Conservation (phyloP, 2,797 vertebrate genomes). For the Nannoperca obscura region DNA sequence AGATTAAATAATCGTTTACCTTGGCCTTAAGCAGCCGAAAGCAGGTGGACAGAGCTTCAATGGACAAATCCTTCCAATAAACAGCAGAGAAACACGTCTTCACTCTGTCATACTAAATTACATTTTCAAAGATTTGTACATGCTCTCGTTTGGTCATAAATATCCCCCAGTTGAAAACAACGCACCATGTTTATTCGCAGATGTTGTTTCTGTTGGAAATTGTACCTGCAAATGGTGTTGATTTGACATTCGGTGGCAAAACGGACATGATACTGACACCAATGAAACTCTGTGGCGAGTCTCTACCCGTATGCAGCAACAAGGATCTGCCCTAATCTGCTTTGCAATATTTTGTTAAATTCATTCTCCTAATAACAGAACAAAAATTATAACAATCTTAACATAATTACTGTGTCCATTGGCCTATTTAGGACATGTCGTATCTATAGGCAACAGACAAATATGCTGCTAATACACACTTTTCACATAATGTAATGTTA, state of each 20-base stretch:
- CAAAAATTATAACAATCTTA: background rate
- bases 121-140: slow-evolving; percentile 75
- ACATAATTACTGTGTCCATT: slow-evolving; percentile 19
- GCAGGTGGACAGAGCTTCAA: slow-evolving; percentile 80
- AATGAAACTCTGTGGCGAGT: slow-evolving; percentile 73
- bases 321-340: slow-evolving; percentile 74
- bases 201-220: slow-evolving; percentile 57
- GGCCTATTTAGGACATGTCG: slow-evolving; percentile 30
- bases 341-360: slow-evolving; percentile 62
- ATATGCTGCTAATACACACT: slow-evolving; percentile 23
- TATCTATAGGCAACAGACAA: slow-evolving; percentile 21
- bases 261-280: slow-evolving; percentile 73
- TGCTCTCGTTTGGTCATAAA: slow-evolving; percentile 81
- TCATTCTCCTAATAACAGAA: slow-evolving; percentile 12
- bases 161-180: slow-evolving; percentile 82
- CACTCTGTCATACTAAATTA: slow-evolving; percentile 69
- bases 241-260: slow-evolving; percentile 71
- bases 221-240: slow-evolving; percentile 70
- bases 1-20: slow-evolving; percentile 80
- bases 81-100: slow-evolving; percentile 57
- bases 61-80: slow-evolving; percentile 53
- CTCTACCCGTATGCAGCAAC: slow-evolving; percentile 80
- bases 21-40: slow-evolving; percentile 89
- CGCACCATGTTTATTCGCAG: slow-evolving; percentile 56
- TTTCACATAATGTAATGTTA: slow-evolving; percentile 13